Conservation (phyloP, 2,888 invertebrate species). For the Itoplectis maculator region DNA sequence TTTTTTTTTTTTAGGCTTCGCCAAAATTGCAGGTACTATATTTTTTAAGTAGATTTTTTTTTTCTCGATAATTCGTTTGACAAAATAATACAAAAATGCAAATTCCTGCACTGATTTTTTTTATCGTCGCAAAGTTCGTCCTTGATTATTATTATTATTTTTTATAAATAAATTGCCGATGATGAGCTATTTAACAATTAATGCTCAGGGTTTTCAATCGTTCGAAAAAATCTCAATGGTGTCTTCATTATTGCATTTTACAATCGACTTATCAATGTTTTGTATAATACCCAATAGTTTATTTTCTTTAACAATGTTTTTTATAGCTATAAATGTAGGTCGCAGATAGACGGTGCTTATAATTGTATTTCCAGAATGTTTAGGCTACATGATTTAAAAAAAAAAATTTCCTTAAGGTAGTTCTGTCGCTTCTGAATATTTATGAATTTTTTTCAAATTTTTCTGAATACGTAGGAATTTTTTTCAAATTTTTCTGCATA, state of each 20-base stretch:
- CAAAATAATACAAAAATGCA: constrained; percentile 63
- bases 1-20: constrained; percentile 62
- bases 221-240: constrained; percentile 40
- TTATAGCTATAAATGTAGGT: constrained; percentile 70
- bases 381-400: constrained; percentile 62
- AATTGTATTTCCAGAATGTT: constrained; percentile 62
- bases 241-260: constrained; percentile 63
- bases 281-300: constrained; percentile 76
- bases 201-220: constrained; percentile 43
- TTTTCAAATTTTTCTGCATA: too few species aligned
- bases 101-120: constrained; percentile 41
- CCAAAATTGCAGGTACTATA: constrained; percentile 76
- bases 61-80: constrained; percentile 47
- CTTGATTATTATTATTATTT: constrained; percentile 27
- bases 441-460: constrained; percentile 56
- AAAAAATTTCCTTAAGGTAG: constrained; percentile 47
- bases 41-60: constrained; percentile 71
- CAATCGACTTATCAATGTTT: constrained; percentile 55
- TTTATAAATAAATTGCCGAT: constrained; percentile 51
- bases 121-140: constrained; percentile 26
- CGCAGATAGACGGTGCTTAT: constrained; percentile 66
- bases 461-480: too few species aligned
- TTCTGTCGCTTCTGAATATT: constrained; percentile 30
- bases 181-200: constrained; percentile 43
- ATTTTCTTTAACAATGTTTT: constrained; percentile 76